Conservation (phyloP, 2,113 vertebrate genomes). For the Cottus gobio region DNA sequence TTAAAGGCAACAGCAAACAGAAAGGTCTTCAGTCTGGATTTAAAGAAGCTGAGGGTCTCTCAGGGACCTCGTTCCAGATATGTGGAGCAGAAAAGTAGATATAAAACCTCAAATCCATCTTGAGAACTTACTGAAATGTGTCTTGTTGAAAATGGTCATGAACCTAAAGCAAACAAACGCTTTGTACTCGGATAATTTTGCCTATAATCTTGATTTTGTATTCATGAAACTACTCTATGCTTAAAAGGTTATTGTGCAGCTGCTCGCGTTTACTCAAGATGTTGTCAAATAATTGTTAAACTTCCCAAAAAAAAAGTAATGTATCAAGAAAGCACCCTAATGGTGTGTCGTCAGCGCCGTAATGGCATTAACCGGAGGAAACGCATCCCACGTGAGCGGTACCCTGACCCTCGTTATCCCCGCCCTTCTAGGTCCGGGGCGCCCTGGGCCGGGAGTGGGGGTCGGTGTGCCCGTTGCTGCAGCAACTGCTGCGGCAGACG, state of each 20-base stretch:
- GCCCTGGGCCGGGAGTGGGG: constrained; percentile 93
- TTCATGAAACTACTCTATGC: too few species aligned
- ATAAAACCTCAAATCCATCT: not conserved
- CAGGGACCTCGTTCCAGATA: too few species aligned
- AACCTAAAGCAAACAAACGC: too few species aligned
- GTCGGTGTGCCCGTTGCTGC: constrained; percentile 93
- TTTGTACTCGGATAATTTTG: not conserved
- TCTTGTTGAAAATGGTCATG: too few species aligned
- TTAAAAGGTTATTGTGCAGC: too few species aligned
- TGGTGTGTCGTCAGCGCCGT: not conserved
- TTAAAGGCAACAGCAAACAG: too few species aligned
- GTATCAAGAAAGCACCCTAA: not conserved
- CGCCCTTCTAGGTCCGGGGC: constrained; percentile 84
- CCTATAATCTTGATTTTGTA: not conserved
- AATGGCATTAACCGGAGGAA: not conserved
- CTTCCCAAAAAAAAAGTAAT: not conserved
- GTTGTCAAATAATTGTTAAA: not conserved
- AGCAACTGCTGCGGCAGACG: constrained; percentile 93
- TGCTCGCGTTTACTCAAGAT: too few species aligned
- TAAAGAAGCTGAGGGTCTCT: too few species aligned
- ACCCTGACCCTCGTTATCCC: constrained; percentile 16
- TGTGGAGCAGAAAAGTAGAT: too few species aligned
- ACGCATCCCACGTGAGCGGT: not conserved
- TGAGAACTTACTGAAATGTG: not conserved
- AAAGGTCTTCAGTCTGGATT: too few species aligned